Conservation (phyloP, 2,113 vertebrate species). For the Semicossyphus pulcher region DNA sequence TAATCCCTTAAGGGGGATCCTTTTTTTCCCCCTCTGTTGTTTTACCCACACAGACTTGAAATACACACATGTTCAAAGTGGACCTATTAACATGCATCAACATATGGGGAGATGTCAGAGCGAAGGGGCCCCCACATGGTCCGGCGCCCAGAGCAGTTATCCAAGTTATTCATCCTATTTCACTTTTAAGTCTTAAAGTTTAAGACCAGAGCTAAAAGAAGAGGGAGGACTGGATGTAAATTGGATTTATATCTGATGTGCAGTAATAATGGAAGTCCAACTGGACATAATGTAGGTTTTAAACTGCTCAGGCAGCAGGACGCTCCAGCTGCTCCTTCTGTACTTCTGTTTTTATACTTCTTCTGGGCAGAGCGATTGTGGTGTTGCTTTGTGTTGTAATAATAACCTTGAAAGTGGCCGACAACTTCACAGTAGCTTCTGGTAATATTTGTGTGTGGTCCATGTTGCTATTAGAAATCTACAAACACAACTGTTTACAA, state of each 20-base stretch:
- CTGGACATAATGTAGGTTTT: too few relatives aligned
- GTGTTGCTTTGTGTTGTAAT: too few relatives aligned
- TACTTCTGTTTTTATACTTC: too few relatives aligned
- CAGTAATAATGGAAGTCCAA: not conserved
- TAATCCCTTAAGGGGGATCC: not conserved
- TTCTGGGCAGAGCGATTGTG: too few relatives aligned
- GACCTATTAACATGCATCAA: not conserved
- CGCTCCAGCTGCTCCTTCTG: too few relatives aligned
- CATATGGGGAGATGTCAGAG: not conserved
- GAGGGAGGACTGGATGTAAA: not conserved
- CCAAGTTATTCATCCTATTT: not conserved
- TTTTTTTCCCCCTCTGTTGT: not conserved
- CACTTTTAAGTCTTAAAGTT: not conserved
- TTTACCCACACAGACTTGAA: not conserved
- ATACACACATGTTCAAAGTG: not conserved
- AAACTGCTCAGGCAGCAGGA: too few relatives aligned
- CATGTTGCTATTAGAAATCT: not conserved
- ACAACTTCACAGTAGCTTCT: not conserved
- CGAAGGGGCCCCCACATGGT: not conserved
- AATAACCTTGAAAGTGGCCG: not conserved
- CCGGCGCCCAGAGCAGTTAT: not conserved
- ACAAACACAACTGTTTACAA: conserved; percentile 4
- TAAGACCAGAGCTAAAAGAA: not conserved
- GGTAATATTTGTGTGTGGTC: not conserved
- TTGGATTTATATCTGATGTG: not conserved